Evolutionary conservation across 1,140 invertebrate species (phyloP).

Genomic region (Hormaphis cornu): DNA sequence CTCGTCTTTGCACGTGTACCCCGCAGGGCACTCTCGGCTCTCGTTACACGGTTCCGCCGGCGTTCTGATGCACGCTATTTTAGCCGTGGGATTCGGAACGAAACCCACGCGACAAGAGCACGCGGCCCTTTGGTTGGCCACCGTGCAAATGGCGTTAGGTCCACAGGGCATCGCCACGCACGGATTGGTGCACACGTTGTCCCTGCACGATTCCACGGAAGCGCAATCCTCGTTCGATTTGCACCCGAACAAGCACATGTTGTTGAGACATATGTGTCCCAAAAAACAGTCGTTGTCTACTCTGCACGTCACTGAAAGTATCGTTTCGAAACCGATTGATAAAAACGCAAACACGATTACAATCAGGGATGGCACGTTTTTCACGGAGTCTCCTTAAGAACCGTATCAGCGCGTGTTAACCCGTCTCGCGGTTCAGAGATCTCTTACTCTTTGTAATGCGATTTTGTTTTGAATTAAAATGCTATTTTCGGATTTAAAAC

Average conservation of each 20-base stretch:
- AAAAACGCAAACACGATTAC: background rate
- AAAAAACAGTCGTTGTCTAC: constrained; percentile 84
- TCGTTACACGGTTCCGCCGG: constrained; percentile 49
- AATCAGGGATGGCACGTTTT: no score
- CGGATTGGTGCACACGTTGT: constrained; percentile 69
- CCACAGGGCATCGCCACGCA: constrained; percentile 68
- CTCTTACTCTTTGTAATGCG: no score
- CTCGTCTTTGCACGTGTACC: constrained; percentile 59
- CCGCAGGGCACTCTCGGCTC: constrained; percentile 60
- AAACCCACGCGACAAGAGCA: constrained; percentile 61
- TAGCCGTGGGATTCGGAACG: constrained; percentile 47
- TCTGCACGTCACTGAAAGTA: constrained; percentile 66
- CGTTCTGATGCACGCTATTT: constrained; percentile 50
- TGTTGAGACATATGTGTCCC: constrained; percentile 75
- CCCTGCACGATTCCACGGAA: constrained; percentile 65
- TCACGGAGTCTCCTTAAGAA: no score
- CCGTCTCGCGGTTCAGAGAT: no score
- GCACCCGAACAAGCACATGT: constrained; percentile 77
- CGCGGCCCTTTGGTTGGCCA: constrained; percentile 68
- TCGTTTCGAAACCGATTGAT: background rate
- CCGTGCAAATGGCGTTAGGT: constrained; percentile 69
- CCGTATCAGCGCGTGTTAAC: no score
- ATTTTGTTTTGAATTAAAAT: no score
- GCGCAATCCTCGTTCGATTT: constrained; percentile 77
- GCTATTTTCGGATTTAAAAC: no score